A percentile compares a stretch with the other conserved stretches of the same genome.
Conservation (phyloP, 53 echinoderm and acorn worm genomes). For the Paracentrotus lividus region DNA sequence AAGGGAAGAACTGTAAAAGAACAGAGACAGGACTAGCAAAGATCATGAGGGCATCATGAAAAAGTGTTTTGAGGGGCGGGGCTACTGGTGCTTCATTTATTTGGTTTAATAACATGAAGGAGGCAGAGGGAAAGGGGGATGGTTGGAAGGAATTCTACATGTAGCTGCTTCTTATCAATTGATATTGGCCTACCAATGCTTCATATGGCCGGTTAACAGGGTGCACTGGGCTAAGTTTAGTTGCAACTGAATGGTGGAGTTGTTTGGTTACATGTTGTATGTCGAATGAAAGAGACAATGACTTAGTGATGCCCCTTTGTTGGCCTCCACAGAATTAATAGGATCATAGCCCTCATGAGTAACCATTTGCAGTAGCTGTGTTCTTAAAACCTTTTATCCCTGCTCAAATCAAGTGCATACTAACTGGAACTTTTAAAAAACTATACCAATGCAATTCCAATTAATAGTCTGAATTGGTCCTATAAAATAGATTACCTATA, state of each 20-base stretch:
- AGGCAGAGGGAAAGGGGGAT: not conserved
- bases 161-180: no score
- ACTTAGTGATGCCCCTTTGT: no score
- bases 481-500: not conserved
- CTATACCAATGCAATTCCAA: not conserved
- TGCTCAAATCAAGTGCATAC: no score
- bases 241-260: no score
- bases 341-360: not conserved
- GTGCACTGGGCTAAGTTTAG: no score
- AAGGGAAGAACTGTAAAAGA: slow-evolving; percentile 34
- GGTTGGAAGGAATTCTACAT: not conserved
- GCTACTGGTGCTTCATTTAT: not conserved
- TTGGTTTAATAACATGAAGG: not conserved
- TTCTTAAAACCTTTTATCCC: not conserved
- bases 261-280: no score
- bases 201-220: no score
- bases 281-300: no score
- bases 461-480: not conserved
- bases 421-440: no score
- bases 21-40: not conserved
- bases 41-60: not conserved
- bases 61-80: not conserved
- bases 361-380: not conserved
- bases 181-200: no score
- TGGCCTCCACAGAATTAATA: not conserved